Conservation (phyloP, 1,140 invertebrate genomes). For the Bombus polaris region DNA sequence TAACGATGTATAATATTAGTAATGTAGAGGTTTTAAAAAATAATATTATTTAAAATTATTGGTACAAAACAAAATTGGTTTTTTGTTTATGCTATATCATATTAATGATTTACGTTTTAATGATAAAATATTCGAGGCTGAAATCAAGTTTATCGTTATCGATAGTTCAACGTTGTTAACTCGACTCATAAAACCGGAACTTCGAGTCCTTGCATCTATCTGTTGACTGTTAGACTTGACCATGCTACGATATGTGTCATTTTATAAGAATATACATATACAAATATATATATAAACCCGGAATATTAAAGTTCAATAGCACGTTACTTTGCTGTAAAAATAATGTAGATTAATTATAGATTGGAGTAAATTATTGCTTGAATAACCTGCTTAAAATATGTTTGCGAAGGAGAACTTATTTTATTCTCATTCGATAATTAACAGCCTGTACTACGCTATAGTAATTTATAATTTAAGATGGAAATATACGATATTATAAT, state of each 20-base stretch:
- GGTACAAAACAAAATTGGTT: too few species aligned
- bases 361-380: not conserved
- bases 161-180: not conserved
- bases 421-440: not conserved
- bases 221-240: slow-evolving; percentile 17
- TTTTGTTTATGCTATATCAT: not conserved
- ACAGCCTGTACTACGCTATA: too few species aligned
- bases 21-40: not conserved
- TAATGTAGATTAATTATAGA: not conserved
- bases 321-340: not conserved
- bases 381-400: not conserved
- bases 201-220: slow-evolving; percentile 15
- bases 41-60: not conserved
- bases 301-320: not conserved
- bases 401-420: not conserved
- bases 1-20: not conserved
- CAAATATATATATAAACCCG: not conserved
- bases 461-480: not conserved
- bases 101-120: not conserved
- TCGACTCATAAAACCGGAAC: slow-evolving; percentile 7
- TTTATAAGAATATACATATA: not conserved
- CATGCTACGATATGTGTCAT: not conserved
- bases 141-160: not conserved
- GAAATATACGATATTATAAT: not conserved
- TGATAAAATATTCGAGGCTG: not conserved